These are phyloP conservation scores for Pantala flavescens DNA, from an alignment of 1,140 invertebrate genomes.

Conservation along the genomic window DNA sequence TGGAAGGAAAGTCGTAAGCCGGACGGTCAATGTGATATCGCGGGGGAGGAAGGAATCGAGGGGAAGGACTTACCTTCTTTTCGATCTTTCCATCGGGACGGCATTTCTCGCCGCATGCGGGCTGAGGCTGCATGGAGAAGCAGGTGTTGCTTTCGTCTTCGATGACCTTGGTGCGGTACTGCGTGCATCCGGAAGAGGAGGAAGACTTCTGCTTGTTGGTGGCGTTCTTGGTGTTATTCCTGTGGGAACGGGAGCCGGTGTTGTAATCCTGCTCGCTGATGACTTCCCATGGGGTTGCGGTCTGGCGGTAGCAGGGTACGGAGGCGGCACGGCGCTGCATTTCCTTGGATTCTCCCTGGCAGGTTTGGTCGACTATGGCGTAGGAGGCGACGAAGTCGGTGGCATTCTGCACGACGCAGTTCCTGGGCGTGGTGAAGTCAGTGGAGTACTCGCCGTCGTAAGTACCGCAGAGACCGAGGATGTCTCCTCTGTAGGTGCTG, in stretches of 20 bases:
- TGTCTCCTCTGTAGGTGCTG: slow-evolving; percentile 36
- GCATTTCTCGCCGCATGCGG: slow-evolving; percentile 38
- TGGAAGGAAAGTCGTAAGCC: not conserved
- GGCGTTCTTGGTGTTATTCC: slow-evolving; percentile 20
- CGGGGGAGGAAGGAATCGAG: not conserved
- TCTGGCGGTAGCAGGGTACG: slow-evolving; percentile 32
- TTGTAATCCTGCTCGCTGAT: slow-evolving; percentile 29
- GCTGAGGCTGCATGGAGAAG: slow-evolving; percentile 40
- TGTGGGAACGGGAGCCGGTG: slow-evolving; percentile 23
- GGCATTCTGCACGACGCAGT: slow-evolving; percentile 39
- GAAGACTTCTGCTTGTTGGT: slow-evolving; percentile 20
- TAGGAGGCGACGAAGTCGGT: slow-evolving; percentile 44
- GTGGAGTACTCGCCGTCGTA: slow-evolving; percentile 42
- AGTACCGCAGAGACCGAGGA: slow-evolving; percentile 53
- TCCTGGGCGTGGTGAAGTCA: slow-evolving; percentile 47
- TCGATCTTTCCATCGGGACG: slow-evolving; percentile 24
- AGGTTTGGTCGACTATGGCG: slow-evolving; percentile 35
- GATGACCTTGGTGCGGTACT: slow-evolving; percentile 38
- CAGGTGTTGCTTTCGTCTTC: slow-evolving; percentile 39
- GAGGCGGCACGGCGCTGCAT: slow-evolving; percentile 29
- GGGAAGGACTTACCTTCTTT: slow-evolving; percentile 25
- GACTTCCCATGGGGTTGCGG: slow-evolving; percentile 34
- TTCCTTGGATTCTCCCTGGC: slow-evolving; percentile 32
- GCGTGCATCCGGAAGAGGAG: slow-evolving; percentile 19
- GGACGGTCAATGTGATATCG: not conserved